phyloP scores from a whole-genome alignment of 92 coral and sea anemone species.

The Bergia puertoricense region DNA sequence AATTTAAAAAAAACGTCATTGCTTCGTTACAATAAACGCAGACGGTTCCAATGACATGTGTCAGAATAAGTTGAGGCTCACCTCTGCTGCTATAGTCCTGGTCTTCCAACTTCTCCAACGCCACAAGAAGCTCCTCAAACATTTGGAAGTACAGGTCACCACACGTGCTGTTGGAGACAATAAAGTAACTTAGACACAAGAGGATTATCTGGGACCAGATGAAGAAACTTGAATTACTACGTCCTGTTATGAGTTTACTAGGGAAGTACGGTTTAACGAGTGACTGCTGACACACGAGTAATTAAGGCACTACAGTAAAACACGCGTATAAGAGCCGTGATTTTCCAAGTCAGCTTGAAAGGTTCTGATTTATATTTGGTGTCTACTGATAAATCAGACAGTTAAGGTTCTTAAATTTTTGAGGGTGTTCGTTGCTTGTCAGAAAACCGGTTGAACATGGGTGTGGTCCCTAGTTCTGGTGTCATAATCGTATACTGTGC shows the following conservation, averaged over 20 bases:
- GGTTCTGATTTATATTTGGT: no score
- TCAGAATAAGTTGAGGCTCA: background rate
- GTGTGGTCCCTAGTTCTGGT: no score
- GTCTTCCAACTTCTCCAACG: conserved; percentile 83
- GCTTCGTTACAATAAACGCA: background rate
- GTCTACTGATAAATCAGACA: no score
- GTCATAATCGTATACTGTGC: no score
- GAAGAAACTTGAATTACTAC: background rate
- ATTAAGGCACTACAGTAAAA: no score
- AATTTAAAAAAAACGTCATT: background rate
- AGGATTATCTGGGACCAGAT: background rate
- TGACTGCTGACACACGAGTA: no score
- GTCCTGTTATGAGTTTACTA: background rate
- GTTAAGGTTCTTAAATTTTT: no score
- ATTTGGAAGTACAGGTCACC: conserved; percentile 87
- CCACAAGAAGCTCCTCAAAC: conserved; percentile 92
- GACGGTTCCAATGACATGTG: background rate
- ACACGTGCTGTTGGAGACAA: conserved; percentile 67
- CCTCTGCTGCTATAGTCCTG: conserved; percentile 80
- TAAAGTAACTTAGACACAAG: background rate
- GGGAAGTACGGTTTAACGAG: no score
- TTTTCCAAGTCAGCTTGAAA: no score
- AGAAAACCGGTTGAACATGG: no score
- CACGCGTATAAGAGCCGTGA: no score
- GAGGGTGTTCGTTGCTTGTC: no score